These are phyloP conservation scores for Ectobius pallidus DNA, from an alignment of 2,888 invertebrate genomes.

Conservation along the genomic window DNA sequence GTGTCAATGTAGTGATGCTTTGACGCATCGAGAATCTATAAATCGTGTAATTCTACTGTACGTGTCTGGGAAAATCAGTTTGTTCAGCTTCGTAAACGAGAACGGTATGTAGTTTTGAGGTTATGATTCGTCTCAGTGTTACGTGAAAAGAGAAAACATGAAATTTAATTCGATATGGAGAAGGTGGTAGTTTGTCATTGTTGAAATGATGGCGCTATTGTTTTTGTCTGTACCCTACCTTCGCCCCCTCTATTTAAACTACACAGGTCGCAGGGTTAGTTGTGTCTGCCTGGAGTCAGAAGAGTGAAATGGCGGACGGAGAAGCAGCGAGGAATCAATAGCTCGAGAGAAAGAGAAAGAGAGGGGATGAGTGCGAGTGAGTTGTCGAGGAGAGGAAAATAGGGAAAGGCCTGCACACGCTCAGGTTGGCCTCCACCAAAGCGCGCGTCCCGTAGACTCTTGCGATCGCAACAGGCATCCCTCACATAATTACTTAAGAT, in stretches of 20 bases:
- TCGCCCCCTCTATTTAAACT: background rate
- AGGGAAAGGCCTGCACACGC: background rate
- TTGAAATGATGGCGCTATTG: background rate
- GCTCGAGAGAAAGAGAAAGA: background rate
- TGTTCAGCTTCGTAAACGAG: too few relatives aligned
- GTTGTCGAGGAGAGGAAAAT: background rate
- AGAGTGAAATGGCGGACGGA: slow-evolving; percentile 7
- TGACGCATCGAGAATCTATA: too few relatives aligned
- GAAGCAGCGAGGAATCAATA: slow-evolving; percentile 5
- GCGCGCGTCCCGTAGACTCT: background rate
- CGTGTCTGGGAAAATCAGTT: too few relatives aligned
- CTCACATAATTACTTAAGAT: background rate
- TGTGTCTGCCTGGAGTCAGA: background rate
- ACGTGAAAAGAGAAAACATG: background rate
- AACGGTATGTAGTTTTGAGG: too few relatives aligned
- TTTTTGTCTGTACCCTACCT: background rate
- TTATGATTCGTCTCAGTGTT: too few relatives aligned
- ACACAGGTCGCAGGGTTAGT: slow-evolving; percentile 13
- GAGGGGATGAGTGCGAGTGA: too few relatives aligned
- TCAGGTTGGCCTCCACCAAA: background rate
- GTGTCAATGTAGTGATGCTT: too few relatives aligned
- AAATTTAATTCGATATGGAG: background rate
- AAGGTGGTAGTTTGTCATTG: background rate
- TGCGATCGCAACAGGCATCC: background rate
- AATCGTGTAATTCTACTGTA: too few relatives aligned